A percentile compares a stretch with the other conserved stretches of the same genome.
Evolutionary conservation across 2,113 vertebrate species (phyloP).

Genomic region (Calidris pygmaea): DNA sequence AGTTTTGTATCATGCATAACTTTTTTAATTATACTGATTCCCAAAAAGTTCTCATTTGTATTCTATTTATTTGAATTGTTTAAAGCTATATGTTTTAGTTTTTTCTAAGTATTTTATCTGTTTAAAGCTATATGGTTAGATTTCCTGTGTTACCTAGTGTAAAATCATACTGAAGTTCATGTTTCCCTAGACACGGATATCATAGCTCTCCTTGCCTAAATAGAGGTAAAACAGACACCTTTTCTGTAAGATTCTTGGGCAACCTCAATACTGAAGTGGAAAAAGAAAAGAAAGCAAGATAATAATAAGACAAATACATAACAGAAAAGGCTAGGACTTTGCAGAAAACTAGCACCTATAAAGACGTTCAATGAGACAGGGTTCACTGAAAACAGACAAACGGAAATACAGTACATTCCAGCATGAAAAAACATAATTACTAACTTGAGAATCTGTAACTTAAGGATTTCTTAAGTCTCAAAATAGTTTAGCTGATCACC

Average conservation of each 20-base stretch:
- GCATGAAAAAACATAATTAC: neutral
- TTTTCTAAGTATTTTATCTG: neutral
- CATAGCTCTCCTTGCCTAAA: neutral
- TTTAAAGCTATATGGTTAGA: neutral
- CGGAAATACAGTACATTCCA: neutral
- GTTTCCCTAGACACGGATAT: neutral
- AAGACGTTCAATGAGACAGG: neutral
- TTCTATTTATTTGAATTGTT: neutral
- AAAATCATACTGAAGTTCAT: neutral
- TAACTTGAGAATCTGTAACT: neutral
- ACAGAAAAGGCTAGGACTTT: neutral
- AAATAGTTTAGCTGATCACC: neutral
- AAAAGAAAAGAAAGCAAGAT: neutral
- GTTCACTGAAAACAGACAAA: neutral
- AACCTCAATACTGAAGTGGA: neutral
- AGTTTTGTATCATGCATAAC: neutral
- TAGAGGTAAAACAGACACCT: neutral
- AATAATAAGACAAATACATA: neutral
- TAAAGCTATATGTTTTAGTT: neutral
- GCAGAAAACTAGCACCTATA: neutral
- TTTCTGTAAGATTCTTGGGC: neutral
- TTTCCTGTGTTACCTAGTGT: neutral
- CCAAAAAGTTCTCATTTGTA: neutral
- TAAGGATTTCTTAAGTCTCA: neutral
- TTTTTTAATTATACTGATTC: neutral